A percentile compares a stretch with the other conserved stretches of the same genome.
phyloP scores from a whole-genome alignment of 2,113 vertebrate genomes.

The Odocoileus virginianus region DNA sequence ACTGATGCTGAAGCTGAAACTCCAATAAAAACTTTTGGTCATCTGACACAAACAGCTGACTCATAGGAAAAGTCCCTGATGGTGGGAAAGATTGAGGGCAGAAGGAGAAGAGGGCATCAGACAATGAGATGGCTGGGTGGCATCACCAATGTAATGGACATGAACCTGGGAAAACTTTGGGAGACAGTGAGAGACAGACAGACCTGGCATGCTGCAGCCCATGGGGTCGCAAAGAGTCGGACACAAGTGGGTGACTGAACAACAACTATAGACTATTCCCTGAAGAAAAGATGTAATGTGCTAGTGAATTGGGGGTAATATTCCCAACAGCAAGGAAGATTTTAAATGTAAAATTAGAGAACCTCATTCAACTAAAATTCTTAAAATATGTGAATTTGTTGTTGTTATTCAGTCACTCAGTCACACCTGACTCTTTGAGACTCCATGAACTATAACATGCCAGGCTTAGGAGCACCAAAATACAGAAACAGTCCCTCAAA shows the following conservation, averaged over 20 bases:
- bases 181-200: background rate
- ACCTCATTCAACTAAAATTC: background rate
- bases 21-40: background rate
- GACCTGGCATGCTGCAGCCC: background rate
- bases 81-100: background rate
- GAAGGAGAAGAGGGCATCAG: background rate
- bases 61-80: background rate
- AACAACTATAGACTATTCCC: background rate
- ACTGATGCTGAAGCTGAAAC: background rate
- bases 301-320: background rate
- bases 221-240: background rate
- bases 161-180: background rate
- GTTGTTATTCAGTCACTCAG: background rate
- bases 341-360: slow-evolving; percentile 14
- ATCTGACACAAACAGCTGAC: background rate
- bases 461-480: background rate
- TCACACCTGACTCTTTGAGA: background rate
- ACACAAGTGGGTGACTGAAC: background rate
- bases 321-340: slow-evolving; percentile 23
- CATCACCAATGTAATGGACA: background rate
- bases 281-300: background rate
- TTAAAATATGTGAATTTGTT: background rate
- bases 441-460: background rate
- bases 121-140: background rate
- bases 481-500: background rate